Conservation (phyloP, 2,888 invertebrate species). For the Choreutis nemorana region DNA sequence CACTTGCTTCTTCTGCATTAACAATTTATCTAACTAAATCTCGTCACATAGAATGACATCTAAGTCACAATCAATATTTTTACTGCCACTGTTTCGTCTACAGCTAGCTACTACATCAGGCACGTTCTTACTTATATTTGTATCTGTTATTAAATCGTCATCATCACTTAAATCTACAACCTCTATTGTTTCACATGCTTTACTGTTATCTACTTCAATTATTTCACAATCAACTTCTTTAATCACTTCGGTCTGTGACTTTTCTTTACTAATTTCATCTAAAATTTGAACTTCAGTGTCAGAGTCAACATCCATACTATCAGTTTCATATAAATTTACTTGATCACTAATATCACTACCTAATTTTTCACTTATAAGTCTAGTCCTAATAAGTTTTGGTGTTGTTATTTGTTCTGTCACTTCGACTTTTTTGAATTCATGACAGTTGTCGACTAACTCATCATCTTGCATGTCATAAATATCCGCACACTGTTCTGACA, state of each 20-base stretch:
- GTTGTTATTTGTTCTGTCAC: constrained; percentile 32
- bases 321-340: constrained; percentile 14
- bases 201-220: constrained; percentile 35
- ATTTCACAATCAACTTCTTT: constrained; percentile 31
- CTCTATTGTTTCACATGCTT: constrained; percentile 25
- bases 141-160: constrained; percentile 27
- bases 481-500: constrained; percentile 40
- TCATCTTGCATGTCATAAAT: constrained; percentile 37
- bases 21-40: too few relatives aligned
- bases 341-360: constrained; percentile 23
- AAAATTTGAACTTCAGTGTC: constrained; percentile 52
- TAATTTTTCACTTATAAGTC: constrained; percentile 14
- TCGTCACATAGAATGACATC: constrained; percentile 34
- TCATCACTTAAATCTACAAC: constrained; percentile 50
- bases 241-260: constrained; percentile 22
- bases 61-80: constrained; percentile 30
- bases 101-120: constrained; percentile 56
- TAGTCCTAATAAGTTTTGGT: constrained; percentile 44
- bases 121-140: constrained; percentile 40
- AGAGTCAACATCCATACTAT: constrained; percentile 33
- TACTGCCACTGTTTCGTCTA: constrained; percentile 24
- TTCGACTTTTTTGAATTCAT: constrained; percentile 50
- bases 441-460: constrained; percentile 46
- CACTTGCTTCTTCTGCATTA: too few relatives aligned
- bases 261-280: constrained; percentile 34